Evolutionary conservation across 1,140 invertebrate species (phyloP).

Genomic region (Anthonomus grandis): DNA sequence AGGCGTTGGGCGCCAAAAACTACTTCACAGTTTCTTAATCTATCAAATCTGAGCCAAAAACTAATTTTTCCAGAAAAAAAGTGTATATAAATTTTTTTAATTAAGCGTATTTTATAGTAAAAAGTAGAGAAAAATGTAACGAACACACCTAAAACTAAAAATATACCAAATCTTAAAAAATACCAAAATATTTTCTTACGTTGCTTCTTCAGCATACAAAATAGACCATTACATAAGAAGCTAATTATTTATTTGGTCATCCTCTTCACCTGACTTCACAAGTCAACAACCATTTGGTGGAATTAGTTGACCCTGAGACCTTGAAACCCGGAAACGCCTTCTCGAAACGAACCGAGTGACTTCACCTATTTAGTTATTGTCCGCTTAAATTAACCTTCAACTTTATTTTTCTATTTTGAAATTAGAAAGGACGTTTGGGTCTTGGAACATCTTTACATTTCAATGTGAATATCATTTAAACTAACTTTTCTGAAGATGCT

Average conservation of each 20-base stretch:
- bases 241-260: background rate
- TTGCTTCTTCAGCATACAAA: too few species aligned
- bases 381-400: too few species aligned
- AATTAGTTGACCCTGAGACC: conserved; percentile 9
- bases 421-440: background rate
- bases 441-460: background rate
- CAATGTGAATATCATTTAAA: background rate
- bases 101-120: background rate
- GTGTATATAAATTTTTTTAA: background rate
- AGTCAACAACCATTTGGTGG: conserved; percentile 3
- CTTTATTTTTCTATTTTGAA: too few species aligned
- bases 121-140: too few species aligned
- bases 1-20: too few species aligned
- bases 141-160: too few species aligned
- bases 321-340: conserved; percentile 16
- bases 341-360: background rate
- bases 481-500: background rate
- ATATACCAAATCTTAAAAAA: too few species aligned
- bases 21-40: too few species aligned
- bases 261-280: background rate
- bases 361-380: background rate
- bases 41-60: too few species aligned
- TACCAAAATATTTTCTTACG: too few species aligned
- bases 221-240: background rate
- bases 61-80: too few species aligned